Conservation (phyloP, 2,113 vertebrate genomes). For the Aviceda subcristata region DNA sequence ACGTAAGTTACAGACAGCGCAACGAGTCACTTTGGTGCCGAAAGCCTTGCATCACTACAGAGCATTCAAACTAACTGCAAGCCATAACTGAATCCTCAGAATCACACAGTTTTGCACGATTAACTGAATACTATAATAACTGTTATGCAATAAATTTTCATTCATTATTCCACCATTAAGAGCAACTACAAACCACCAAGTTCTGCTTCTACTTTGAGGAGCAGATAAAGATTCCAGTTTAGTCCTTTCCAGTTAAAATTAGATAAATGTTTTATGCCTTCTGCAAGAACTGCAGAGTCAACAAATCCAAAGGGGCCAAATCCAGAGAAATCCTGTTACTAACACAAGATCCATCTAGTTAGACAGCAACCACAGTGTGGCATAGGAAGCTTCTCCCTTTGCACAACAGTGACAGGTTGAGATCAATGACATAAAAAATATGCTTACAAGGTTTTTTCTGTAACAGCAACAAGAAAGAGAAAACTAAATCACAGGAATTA, state of each 20-base stretch:
- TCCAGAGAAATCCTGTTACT: not conserved
- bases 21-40: not conserved
- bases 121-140: not conserved
- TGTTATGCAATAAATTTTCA: not conserved
- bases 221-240: not conserved
- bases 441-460: not conserved
- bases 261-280: conserved; percentile 3
- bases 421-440: not conserved
- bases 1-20: not conserved
- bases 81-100: not conserved
- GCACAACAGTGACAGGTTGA: not conserved
- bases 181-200: not conserved
- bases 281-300: conserved; percentile 34
- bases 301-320: not conserved
- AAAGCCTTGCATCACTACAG: not conserved
- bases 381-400: not conserved
- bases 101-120: not conserved
- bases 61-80: not conserved
- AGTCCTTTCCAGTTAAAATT: not conserved
- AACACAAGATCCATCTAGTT: not conserved
- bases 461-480: not conserved
- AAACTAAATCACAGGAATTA: not conserved
- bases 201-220: conserved; percentile 1
- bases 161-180: not conserved
- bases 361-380: not conserved